A percentile compares a stretch with the other conserved stretches of the same genome.
Conservation (phyloP, 2,797 vertebrate genomes). For the Spheniscus humboldti region DNA sequence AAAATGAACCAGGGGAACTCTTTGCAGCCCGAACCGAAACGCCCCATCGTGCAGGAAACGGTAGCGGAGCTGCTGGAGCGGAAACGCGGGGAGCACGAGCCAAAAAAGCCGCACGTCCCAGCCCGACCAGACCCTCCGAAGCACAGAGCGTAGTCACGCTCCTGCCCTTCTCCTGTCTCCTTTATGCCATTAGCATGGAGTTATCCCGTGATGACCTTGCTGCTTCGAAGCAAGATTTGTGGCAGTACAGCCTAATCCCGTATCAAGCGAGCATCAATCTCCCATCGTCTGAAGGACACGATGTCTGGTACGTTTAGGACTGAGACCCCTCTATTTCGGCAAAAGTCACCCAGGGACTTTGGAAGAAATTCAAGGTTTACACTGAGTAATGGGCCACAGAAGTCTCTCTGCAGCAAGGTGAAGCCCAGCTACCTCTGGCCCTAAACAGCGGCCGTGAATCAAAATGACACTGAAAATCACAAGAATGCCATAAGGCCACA, state of each 20-base stretch:
- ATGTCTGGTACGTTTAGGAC: not conserved
- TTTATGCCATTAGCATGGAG: fast-evolving
- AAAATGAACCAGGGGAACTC: not conserved
- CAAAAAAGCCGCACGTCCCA: not conserved
- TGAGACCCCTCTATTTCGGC: not conserved
- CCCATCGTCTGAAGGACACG: not conserved
- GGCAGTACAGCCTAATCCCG: not conserved
- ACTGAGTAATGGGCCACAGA: not conserved
- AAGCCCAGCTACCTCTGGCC: not conserved
- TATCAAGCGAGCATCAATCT: not conserved
- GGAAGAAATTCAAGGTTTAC: constrained; percentile 10
- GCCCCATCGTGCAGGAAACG: not conserved
- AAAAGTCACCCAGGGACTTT: not conserved
- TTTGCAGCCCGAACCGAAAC: not conserved
- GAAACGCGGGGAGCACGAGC: fast-evolving
- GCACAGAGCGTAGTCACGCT: fast-evolving
- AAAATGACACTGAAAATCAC: not conserved
- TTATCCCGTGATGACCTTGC: not conserved
- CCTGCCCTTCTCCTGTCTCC: not conserved
- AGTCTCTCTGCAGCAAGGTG: not conserved
- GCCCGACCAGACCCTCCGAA: not conserved
- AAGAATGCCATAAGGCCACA: not conserved
- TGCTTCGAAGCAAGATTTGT: not conserved
- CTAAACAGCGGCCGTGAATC: fast-evolving
- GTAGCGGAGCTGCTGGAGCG: not conserved